A percentile compares a stretch with the other conserved stretches of the same genome.
These are phyloP conservation scores for Cyphomyrus discorhynchus DNA, from an alignment of 2,113 vertebrate genomes.

Conservation along the genomic window DNA sequence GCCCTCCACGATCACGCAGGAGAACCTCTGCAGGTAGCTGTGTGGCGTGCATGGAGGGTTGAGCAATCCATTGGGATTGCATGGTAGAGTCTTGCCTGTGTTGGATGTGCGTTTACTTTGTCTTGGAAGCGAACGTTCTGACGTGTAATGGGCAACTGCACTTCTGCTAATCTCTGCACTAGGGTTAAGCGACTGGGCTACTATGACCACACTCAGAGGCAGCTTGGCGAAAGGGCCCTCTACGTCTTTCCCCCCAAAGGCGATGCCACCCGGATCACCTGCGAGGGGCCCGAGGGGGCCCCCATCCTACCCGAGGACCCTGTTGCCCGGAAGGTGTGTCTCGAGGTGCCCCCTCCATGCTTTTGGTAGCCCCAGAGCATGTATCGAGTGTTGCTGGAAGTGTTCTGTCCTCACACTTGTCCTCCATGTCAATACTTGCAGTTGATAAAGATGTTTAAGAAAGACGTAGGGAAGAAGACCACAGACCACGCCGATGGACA, in stretches of 20 bases:
- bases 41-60: neutral
- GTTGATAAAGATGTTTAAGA: slow-evolving; percentile 85
- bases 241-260: slow-evolving; percentile 91
- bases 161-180: slow-evolving; percentile 17
- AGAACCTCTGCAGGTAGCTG: slow-evolving; percentile 80
- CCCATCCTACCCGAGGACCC: slow-evolving; percentile 82
- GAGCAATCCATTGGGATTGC: neutral
- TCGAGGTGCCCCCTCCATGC: neutral
- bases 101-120: neutral
- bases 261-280: slow-evolving; percentile 84
- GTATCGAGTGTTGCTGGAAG: neutral
- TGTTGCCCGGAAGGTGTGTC: slow-evolving; percentile 78
- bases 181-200: slow-evolving; percentile 90
- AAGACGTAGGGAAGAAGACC: slow-evolving; percentile 80
- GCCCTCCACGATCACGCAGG: slow-evolving; percentile 83
- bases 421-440: slow-evolving; percentile 26
- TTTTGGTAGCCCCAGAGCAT: neutral
- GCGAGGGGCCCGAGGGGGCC: slow-evolving; percentile 84
- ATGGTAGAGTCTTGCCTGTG: neutral
- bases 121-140: neutral
- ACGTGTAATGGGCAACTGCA: too few species aligned
- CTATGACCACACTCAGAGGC: slow-evolving; percentile 94
- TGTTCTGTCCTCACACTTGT: neutral
- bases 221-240: slow-evolving; percentile 88
- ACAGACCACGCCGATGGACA: slow-evolving; percentile 66